phyloP scores from a whole-genome alignment of 2,797 vertebrate species.

The Enteromius anoplus region DNA sequence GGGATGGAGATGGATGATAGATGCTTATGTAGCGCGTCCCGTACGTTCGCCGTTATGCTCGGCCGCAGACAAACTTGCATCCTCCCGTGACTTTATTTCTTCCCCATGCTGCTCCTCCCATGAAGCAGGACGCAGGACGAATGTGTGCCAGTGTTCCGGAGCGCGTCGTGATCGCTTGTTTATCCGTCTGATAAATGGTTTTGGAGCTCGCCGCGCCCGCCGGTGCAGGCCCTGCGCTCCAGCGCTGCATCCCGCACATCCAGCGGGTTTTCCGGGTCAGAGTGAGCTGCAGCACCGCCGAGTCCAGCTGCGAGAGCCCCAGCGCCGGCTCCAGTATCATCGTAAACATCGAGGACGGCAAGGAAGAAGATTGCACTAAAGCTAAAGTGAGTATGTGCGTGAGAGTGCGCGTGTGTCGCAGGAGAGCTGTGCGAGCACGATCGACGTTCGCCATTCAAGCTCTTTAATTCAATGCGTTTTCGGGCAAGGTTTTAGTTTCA shows the following conservation, averaged over 20 bases:
- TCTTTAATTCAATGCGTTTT: neutral
- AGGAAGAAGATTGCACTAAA: slow-evolving; percentile 78
- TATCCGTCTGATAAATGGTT: slow-evolving; percentile 64
- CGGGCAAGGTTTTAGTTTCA: neutral
- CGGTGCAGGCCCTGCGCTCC: slow-evolving; percentile 66
- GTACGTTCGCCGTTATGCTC: slow-evolving; percentile 53
- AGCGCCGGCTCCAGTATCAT: slow-evolving; percentile 62
- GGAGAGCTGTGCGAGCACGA: slow-evolving; percentile 26
- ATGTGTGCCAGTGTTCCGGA: slow-evolving; percentile 41
- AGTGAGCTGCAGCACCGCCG: slow-evolving; percentile 62
- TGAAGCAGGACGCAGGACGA: slow-evolving; percentile 45
- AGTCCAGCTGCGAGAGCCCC: slow-evolving; percentile 78
- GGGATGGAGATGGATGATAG: slow-evolving; percentile 51
- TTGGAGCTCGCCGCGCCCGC: slow-evolving; percentile 67
- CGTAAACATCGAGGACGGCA: slow-evolving; percentile 66
- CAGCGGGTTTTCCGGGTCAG: slow-evolving; percentile 66
- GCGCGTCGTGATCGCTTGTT: slow-evolving; percentile 57
- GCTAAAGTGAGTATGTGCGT: slow-evolving; percentile 71
- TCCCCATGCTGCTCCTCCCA: slow-evolving; percentile 35
- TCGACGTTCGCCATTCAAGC: neutral
- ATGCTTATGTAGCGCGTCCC: slow-evolving; percentile 51
- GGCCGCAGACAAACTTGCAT: slow-evolving; percentile 43
- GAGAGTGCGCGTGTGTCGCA: slow-evolving; percentile 30
- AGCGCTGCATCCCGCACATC: slow-evolving; percentile 66
- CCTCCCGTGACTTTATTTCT: slow-evolving; percentile 39